Base-by-base conservation (phyloP, 2,888 invertebrate species). In the Oxystoma pomonae region DNA sequence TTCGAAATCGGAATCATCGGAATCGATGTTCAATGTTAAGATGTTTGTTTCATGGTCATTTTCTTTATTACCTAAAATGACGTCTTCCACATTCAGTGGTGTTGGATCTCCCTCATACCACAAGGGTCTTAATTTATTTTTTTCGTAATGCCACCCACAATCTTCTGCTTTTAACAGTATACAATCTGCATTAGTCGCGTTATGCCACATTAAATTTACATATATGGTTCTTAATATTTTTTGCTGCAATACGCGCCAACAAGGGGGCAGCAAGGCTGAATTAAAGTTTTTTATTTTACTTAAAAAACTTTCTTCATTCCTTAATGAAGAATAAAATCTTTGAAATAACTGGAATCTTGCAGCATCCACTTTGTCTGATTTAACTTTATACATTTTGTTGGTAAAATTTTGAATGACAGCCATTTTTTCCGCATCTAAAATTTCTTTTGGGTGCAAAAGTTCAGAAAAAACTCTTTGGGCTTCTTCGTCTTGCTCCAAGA, bases 321-420 rank as follows among this genome's bases (percentile, higher is more conserved):
- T 63, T 67, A 70, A 75, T 21, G 70, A 64, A 55, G 68, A 64
- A 59, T 73, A 74, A 22, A 63, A 73, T 65, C 74, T 74, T 21
- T 65, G 18, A 20, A 73, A 73, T 65, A 74, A 68, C 5, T 58
- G 65, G 70, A 64, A 21, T 72, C 74, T 72, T 16, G 71, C 72
- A 50, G 69, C 69, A 71, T 74, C 74, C 19, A 72, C 71, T 9
- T 20, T 69, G 19, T 59, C 65, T 61, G 73, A 74, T 17, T 64
- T 70, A 17, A 73, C 62, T 1, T 71, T 69, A 69, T 76, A 75
- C 70, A 75, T 71, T 64, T 20, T 57, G 55, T 68, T 60, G 0
- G 75, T 74, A 72, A 74, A 75, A 65, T 75, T 71, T 69, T 76
- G 73, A 68, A 73, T 69, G 12, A 55, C 62, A 1, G 71, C 62